Percentiles rank a stretch among this genome's conserved stretches.
These are phyloP conservation scores for Girardinus metallicus DNA, from an alignment of 2,797 vertebrate species.

Conservation along the genomic window DNA sequence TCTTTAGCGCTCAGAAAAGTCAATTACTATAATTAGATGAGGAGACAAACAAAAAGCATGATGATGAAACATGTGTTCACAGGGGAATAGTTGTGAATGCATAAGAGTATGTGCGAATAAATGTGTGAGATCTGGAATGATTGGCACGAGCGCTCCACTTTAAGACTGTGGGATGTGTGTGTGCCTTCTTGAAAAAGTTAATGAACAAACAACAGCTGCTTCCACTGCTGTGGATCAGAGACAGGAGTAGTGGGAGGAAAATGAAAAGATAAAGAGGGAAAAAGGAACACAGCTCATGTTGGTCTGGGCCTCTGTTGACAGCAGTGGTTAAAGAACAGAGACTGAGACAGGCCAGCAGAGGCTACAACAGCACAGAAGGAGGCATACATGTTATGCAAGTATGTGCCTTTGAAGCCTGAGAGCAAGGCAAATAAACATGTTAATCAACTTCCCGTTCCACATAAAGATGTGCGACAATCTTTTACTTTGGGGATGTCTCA, in stretches of 20 bases:
- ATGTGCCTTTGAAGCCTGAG: conserved; percentile 43
- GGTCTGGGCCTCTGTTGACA: conserved; percentile 45
- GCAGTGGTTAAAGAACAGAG: conserved; percentile 37
- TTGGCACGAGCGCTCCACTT: conserved; percentile 11
- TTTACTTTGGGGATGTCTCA: background rate
- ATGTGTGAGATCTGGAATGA: conserved; percentile 7
- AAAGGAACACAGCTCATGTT: conserved; percentile 33
- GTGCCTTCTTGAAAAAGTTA: conserved; percentile 49
- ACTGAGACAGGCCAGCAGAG: conserved; percentile 54
- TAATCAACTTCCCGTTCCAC: conserved; percentile 32
- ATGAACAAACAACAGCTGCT: conserved; percentile 73
- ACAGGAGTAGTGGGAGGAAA: conserved; percentile 47
- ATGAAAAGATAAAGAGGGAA: conserved; percentile 30
- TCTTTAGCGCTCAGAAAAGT: conserved; percentile 52
- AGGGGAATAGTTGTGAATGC: conserved; percentile 18
- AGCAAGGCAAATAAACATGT: conserved; percentile 39
- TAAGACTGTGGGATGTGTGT: conserved; percentile 28
- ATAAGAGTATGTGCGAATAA: background rate
- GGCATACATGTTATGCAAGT: conserved; percentile 50
- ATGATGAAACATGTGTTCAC: conserved; percentile 17
- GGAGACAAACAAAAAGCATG: conserved; percentile 39
- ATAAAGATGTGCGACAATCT: conserved; percentile 16
- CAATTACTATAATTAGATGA: conserved; percentile 65
- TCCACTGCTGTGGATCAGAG: conserved; percentile 45
- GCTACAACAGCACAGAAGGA: conserved; percentile 37